phyloP scores from a whole-genome alignment of 2,888 invertebrate genomes.

The Chaitophorus viminalis region DNA sequence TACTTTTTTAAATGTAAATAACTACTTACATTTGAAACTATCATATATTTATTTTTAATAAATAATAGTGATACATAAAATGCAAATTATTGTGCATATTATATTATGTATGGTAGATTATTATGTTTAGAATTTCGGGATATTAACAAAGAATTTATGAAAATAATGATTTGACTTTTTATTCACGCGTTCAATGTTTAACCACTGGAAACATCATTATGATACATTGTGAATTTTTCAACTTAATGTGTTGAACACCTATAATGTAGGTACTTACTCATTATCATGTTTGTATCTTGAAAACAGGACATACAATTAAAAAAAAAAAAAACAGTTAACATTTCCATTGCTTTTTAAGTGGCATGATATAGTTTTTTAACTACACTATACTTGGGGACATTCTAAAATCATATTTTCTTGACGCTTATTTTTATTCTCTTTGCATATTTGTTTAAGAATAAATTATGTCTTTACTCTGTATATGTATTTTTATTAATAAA shows the following conservation, averaged over 20 bases:
- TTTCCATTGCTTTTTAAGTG: too few species aligned
- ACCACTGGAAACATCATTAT: constrained; percentile 4
- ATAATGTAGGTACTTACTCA: neutral
- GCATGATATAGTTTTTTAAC: neutral
- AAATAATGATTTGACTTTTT: constrained; percentile 8
- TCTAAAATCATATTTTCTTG: constrained; percentile 1
- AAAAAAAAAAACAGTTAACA: too few species aligned
- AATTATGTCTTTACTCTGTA: neutral
- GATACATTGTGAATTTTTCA: neutral
- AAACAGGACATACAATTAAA: neutral
- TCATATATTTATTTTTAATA: neutral
- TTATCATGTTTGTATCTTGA: neutral
- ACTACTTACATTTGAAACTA: neutral
- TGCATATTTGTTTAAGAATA: neutral
- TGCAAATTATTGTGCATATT: neutral
- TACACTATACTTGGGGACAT: neutral
- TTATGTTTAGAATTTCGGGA: neutral
- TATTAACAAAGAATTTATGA: neutral
- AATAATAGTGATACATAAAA: neutral
- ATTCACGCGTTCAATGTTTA: constrained; percentile 11
- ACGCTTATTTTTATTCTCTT: neutral
- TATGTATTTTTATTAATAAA: neutral
- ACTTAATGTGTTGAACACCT: neutral
- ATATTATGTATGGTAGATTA: neutral
- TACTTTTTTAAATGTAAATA: neutral